These are phyloP conservation scores for Deroplatys truncata DNA, from an alignment of 2,888 invertebrate genomes.

Conservation along the genomic window DNA sequence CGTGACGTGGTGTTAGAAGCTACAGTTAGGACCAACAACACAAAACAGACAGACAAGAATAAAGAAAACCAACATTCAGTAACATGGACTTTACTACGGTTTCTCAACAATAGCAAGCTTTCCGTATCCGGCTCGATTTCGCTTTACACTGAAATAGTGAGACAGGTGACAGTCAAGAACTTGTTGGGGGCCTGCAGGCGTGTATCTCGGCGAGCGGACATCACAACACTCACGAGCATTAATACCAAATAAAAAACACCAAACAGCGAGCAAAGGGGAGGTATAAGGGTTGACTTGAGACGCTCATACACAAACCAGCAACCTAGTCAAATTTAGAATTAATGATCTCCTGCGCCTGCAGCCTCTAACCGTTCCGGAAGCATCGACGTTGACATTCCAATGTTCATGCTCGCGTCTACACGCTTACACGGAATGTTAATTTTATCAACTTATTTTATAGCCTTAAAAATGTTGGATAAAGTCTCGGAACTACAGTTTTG, in stretches of 20 bases:
- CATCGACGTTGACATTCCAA: neutral
- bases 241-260: neutral
- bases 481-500: no score
- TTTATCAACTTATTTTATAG: no score
- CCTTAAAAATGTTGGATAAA: no score
- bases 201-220: neutral
- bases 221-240: neutral
- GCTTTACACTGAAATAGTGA: conserved; percentile 32
- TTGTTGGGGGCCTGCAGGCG: conserved; percentile 15
- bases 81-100: conserved; percentile 1
- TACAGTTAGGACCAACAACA: conserved; percentile 15
- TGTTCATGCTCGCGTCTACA: neutral
- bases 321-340: neutral
- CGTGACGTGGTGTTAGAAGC: neutral
- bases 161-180: conserved; percentile 34
- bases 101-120: neutral
- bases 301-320: neutral
- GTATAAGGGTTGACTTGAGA: neutral
- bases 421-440: neutral
- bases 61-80: conserved; percentile 2
- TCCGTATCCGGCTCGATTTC: neutral
- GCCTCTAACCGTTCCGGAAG: neutral
- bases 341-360: neutral
- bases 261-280: neutral
- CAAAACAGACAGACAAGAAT: neutral